Evolutionary conservation across 2,797 vertebrate species (phyloP).

Genomic region (Typhlichthys eigenmanni): DNA sequence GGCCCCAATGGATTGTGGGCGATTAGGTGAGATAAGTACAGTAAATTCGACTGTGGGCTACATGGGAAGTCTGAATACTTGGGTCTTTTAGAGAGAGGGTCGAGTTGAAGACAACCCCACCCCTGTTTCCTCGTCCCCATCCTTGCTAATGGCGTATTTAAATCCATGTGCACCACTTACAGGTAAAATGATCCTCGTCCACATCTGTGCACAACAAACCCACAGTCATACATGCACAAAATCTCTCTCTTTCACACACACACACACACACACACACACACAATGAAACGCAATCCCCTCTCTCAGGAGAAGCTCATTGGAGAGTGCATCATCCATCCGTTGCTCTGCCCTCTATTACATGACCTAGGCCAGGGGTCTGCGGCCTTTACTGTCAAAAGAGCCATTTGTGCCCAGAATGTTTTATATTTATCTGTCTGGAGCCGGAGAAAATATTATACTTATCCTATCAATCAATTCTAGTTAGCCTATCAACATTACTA

Average conservation of each 20-base stretch:
- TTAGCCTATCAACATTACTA: too few species aligned
- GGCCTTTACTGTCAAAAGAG: too few species aligned
- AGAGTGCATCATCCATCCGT: constrained; percentile 10
- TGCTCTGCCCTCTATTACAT: constrained; percentile 12
- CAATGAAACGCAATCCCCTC: constrained; percentile 6
- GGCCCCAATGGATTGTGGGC: constrained; percentile 6
- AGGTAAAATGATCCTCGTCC: constrained; percentile 37
- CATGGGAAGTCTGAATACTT: constrained; percentile 36
- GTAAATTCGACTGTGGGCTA: constrained; percentile 1
- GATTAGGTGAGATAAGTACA: too few species aligned
- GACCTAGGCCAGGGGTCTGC: constrained; percentile 8
- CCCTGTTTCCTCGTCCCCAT: constrained; percentile 20
- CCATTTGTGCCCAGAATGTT: too few species aligned
- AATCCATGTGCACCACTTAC: constrained; percentile 52
- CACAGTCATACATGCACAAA: neutral
- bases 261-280: constrained; percentile 2
- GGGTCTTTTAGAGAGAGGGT: constrained; percentile 35
- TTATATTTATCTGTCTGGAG: too few species aligned
- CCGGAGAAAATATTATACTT: too few species aligned
- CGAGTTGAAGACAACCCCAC: constrained; percentile 51
- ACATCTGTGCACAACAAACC: constrained; percentile 32
- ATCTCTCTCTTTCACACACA: constrained; percentile 17
- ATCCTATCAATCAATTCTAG: too few species aligned
- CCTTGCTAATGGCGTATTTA: constrained; percentile 26
- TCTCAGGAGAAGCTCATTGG: neutral